Percentiles rank a stretch among this genome's conserved stretches.
Evolutionary conservation across 2,888 invertebrate species (phyloP).

Genomic region (Agriotes lineatus): DNA sequence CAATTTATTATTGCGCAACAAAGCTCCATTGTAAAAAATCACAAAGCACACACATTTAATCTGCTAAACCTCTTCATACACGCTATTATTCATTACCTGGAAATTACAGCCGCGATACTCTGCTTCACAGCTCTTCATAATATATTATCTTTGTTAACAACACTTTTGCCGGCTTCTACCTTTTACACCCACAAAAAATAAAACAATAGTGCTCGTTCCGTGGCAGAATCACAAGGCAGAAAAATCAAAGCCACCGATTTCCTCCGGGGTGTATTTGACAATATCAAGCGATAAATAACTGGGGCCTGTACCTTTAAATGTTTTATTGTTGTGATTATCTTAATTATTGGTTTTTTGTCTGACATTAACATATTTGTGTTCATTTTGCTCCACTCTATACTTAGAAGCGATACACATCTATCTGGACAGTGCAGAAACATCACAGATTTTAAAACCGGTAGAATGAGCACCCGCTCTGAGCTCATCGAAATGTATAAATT

Average conservation of each 20-base stretch:
- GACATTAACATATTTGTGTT: slow-evolving; percentile 61
- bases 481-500: no score
- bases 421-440: slow-evolving; percentile 30
- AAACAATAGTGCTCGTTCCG: slow-evolving; percentile 39
- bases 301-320: slow-evolving; percentile 56
- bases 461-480: not conserved
- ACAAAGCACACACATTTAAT: not conserved
- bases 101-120: slow-evolving; percentile 8
- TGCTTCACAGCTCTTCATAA: slow-evolving; percentile 8
- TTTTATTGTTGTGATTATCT: slow-evolving; percentile 64
- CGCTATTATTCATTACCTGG: not conserved
- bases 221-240: slow-evolving; percentile 29
- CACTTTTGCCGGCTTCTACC: slow-evolving; percentile 37
- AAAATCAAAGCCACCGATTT: slow-evolving; percentile 54
- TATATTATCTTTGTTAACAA: slow-evolving; percentile 36
- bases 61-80: not conserved
- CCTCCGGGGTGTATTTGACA: slow-evolving; percentile 60
- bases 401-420: slow-evolving; percentile 46
- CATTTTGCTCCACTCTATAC: slow-evolving; percentile 51
- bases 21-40: no score
- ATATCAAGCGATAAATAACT: slow-evolving; percentile 63
- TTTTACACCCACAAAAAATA: slow-evolving; percentile 43
- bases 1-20: no score
- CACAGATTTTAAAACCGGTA: slow-evolving; percentile 23
- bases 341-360: slow-evolving; percentile 62